Evolutionary conservation across 1,140 invertebrate genomes (phyloP).

Genomic region (Eueides isabella): DNA sequence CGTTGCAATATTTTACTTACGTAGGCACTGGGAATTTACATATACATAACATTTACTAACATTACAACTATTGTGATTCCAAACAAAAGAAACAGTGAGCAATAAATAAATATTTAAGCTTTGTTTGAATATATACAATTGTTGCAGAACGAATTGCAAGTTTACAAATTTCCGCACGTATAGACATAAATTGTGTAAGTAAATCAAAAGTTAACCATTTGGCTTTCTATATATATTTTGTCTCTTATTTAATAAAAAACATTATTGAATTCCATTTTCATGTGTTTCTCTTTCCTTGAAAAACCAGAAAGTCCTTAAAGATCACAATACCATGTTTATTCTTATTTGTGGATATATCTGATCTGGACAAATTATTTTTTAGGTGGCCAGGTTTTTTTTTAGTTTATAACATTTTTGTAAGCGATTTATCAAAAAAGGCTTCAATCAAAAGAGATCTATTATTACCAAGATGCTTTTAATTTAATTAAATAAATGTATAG

Average conservation of each 20-base stretch:
- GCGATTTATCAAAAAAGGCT: no score
- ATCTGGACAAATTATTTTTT: no score
- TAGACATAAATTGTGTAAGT: neutral
- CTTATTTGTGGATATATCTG: no score
- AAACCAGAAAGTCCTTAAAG: no score
- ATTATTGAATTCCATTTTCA: neutral
- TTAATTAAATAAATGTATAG: no score
- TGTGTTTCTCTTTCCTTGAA: no score
- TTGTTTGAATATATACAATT: neutral
- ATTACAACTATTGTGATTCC: constrained; percentile 3
- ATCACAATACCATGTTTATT: no score
- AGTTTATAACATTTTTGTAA: no score
- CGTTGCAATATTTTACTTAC: neutral
- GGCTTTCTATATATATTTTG: neutral
- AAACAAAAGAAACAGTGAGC: constrained; percentile 1
- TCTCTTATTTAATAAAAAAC: neutral
- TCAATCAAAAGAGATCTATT: no score
- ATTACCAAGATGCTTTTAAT: no score
- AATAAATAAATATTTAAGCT: constrained; percentile 6
- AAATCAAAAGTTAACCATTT: neutral
- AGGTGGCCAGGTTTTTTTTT: no score
- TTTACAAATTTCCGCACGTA: constrained; percentile 7
- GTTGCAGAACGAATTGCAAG: constrained; percentile 1
- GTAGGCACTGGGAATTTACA: neutral
- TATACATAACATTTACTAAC: neutral